These are phyloP conservation scores for Xyliphius kryptos DNA, from an alignment of 2,113 vertebrate genomes.

Conservation along the genomic window DNA sequence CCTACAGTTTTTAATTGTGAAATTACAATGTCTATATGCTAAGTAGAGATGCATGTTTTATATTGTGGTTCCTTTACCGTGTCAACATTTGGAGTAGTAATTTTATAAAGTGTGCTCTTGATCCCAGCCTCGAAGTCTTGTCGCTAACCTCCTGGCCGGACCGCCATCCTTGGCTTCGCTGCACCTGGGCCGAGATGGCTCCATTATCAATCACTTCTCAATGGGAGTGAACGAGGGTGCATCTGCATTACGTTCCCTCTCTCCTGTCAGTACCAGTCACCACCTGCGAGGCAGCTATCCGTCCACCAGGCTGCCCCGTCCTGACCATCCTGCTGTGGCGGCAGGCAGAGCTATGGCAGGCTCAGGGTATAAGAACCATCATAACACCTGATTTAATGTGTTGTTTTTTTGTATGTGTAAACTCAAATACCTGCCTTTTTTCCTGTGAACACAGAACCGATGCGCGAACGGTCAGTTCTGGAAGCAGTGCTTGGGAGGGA, in stretches of 20 bases:
- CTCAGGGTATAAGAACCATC: slow-evolving; percentile 73
- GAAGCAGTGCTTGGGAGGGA: slow-evolving; percentile 94
- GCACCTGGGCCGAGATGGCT: slow-evolving; percentile 72
- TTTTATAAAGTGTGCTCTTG: slow-evolving; percentile 1
- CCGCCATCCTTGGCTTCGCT: slow-evolving; percentile 73
- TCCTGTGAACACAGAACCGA: slow-evolving; percentile 66
- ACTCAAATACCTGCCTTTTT: not conserved
- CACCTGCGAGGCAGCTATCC: slow-evolving; percentile 63
- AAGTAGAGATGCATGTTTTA: no score
- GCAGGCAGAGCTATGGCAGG: slow-evolving; percentile 71
- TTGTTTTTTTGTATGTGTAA: no score
- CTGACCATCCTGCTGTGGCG: slow-evolving; percentile 52
- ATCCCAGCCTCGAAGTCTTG: slow-evolving; percentile 85
- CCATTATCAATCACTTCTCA: slow-evolving; percentile 71
- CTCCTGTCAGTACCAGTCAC: slow-evolving; percentile 75
- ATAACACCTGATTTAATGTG: not conserved
- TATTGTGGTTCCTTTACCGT: no score
- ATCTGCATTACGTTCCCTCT: slow-evolving; percentile 83
- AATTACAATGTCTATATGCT: no score
- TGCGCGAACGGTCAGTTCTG: slow-evolving; percentile 83
- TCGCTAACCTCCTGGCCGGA: slow-evolving; percentile 80
- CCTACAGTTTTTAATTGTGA: no score
- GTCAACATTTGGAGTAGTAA: no score
- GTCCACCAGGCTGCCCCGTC: slow-evolving; percentile 52
- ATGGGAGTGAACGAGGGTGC: slow-evolving; percentile 66